Base-by-base conservation (phyloP, 2,888 invertebrate genomes). In the Leptinotarsa juncta region DNA sequence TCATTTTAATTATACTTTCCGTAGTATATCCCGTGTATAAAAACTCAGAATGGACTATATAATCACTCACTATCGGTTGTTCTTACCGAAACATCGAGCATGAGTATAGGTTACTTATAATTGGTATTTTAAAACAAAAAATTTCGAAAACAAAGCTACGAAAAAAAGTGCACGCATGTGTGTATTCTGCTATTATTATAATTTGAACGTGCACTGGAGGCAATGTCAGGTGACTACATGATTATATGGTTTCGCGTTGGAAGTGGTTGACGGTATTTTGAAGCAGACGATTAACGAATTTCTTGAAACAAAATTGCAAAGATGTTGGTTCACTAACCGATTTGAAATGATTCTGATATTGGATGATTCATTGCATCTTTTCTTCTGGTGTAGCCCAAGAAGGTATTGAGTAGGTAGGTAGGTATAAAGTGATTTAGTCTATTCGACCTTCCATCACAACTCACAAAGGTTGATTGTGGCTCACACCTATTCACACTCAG, bases 71-170 rank as follows among this genome's bases (percentile, higher is more conserved):
- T 57, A 69, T 32, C 32, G 62, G 62, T 62, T 42, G 62, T 60
- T 69, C 69, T 69, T 69, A 57, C 69, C 69, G 23, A 69, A 69
- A 48, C 55, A 69, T 26, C 42, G 60, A 57, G 26, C 42, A 48
- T 69, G 55, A 69, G 53, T 68, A 69, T 42, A 57, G 69, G 69
- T 60, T 57, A 15, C 42, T 69, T 53, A 48, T 57, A 69, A 69
- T 69, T 69, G 69, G 69, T 60, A 20, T 48, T 69, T 60, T 69
- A 16, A 16, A 57, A 26, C 55, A 57, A 18, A 50, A 48, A 69
- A 57, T 62, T 16, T 14, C 42, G 26, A 42, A 26, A 62, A 62
- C 62, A 69, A 69, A 68, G 42, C 55, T 42, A n/a, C 26, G 42
- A 42, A 48, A 68, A 68, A 68, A 57, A 53, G 16, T 55, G 48